Base-by-base conservation (phyloP, 2,113 vertebrate genomes). In the Atherinomorus stipes region DNA sequence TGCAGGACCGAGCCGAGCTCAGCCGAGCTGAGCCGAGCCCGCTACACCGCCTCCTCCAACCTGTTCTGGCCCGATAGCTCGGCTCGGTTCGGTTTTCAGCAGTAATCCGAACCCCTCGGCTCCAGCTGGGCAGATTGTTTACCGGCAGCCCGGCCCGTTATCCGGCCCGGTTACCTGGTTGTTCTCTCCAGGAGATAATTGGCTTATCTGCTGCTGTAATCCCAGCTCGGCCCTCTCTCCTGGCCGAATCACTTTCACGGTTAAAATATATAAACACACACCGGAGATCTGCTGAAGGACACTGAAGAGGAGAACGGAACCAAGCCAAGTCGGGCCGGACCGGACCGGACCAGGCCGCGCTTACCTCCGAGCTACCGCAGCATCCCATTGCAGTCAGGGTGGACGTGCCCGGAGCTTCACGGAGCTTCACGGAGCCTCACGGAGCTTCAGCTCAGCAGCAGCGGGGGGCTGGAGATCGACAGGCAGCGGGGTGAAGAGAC, bases 281-380 rank as follows among this genome's bases (percentile, higher is more conserved):
- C 66, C 64, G 58, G 61, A 8, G 59, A 60, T 58, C 37, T 5
- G 34, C 21, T 71, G 77, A 74, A 65, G 66, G 73, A 56, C 77
- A 77, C 31, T n/a, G 47, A 21, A 31, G 16, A 6, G 25, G 19
- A 21, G 21, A 23, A 63, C 51, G 57, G 54, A 10, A 34, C 59
- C 25, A 64, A 9, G 2, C 19, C 13, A 64, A 9, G 2, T 15
- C 13, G 45, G 6, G 2, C 60, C 21, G 71, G 8, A 4, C 67
- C 42, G 45, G 23, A 2, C 50, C 73, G 63, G 25, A 1, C 40
- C 75, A 50, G 4, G 31, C 64, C 60, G 68, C 10, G 45, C 92
- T 92, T 90, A 95, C 94, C 94, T 95, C 93, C 75, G 91, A 52
- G 89, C 94, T 94, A 64, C 93, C 94, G 92, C 94, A 93, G 93